Evolutionary conservation across 2,113 vertebrate genomes (phyloP).

Genomic region (Sula dactylatra): DNA sequence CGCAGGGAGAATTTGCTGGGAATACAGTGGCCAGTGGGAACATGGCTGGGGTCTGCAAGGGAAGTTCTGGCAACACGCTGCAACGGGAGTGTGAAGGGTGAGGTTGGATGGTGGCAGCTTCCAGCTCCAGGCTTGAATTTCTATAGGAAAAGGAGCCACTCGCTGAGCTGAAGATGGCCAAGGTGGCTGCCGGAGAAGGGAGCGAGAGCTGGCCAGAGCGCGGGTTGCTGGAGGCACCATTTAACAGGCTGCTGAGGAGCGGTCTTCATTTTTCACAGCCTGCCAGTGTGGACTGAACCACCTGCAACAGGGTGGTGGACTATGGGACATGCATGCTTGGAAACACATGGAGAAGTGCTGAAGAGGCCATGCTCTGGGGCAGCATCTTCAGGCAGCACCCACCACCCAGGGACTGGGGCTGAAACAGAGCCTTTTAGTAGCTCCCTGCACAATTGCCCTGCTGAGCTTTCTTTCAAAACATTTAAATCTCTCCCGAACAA

Average conservation of each 20-base stretch:
- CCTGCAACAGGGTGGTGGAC: background rate
- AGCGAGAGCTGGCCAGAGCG: background rate
- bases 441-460: background rate
- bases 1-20: background rate
- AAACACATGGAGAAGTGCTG: background rate
- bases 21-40: background rate
- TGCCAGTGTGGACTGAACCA: background rate
- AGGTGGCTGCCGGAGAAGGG: background rate
- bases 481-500: background rate
- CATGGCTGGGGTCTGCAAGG: background rate
- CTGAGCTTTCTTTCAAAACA: background rate
- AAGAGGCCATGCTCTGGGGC: background rate
- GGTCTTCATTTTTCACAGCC: background rate
- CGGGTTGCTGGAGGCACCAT: background rate
- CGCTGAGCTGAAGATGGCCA: background rate
- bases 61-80: background rate
- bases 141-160: background rate
- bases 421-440: background rate
- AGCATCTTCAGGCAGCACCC: background rate
- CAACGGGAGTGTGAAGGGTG: background rate
- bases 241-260: background rate
- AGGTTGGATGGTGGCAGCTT: background rate
- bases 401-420: background rate
- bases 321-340: rapidly evolving
- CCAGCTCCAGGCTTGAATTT: background rate